Evolutionary conservation across 2,888 invertebrate genomes (phyloP), one percentile per base, ranked within the genome.

Genomic region (Anoncus sp.): DNA sequence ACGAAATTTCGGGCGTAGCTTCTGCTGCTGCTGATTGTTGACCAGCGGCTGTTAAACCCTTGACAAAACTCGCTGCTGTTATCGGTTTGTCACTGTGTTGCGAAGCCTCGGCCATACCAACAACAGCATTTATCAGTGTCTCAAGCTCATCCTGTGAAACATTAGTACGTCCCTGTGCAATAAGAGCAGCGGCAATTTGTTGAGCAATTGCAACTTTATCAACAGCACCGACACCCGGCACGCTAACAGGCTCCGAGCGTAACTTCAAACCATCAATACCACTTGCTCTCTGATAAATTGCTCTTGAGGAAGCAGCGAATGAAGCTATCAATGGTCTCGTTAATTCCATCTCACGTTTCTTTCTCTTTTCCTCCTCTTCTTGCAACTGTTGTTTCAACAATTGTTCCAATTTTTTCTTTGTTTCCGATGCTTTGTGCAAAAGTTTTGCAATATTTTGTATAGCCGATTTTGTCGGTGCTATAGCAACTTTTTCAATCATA

Each of bases 141-240:
- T 96, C 96, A 78, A 97, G 92, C 86, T 97, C 96, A 63, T 94
- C 95, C 66, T 96, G 95, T 4, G 96, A 95, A 6, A 97, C 95
- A 90, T 97, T 95, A 0, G 96, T 95, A 89, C 96, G 95, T 55
- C 97, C 97, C 90, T 97, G 96, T 18, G 95, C 94, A 10, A 97
- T 92, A 47, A 97, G 92, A 1, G 96, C 96, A 31, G 94, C 95
- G 0, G 97, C 96, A 90, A 97, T 95, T 89, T 97, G 96, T 84
- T 95, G 94, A 1, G 97, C 96, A 81, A 97, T 96, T 66, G 96
- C 94, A 31, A 95, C 94, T 84, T 96, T 95, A 87, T 97, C 96
- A 73, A 96, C 95, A 0, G 94, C 93, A 22, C 96, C 96, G 60
- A 95, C 93, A 35, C 95, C 95, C 1, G 95, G 94, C 51, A 96